Conservation (phyloP, 2,113 vertebrate species). For the Calypte anna region DNA sequence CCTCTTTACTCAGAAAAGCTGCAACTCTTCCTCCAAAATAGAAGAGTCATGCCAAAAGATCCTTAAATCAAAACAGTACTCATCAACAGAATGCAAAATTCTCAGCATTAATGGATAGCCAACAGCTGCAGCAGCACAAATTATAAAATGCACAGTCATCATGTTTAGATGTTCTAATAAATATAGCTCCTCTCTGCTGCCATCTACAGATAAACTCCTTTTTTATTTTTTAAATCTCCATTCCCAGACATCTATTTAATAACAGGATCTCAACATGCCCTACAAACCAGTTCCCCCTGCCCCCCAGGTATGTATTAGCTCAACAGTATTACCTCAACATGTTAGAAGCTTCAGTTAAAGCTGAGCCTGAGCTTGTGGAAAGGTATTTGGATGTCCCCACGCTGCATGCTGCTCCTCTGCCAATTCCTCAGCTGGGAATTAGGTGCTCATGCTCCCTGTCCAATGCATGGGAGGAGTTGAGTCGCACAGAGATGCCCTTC, state of each 20-base stretch:
- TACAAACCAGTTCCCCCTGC: neutral
- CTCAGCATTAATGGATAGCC: neutral
- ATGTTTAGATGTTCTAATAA: neutral
- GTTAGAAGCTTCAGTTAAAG: neutral
- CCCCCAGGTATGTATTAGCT: neutral
- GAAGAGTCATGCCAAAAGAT: neutral
- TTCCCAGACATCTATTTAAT: neutral
- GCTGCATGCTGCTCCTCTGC: neutral
- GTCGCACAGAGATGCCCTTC: accelerated
- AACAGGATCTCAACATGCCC: neutral
- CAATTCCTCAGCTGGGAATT: neutral
- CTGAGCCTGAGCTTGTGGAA: neutral
- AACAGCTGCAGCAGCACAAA: neutral
- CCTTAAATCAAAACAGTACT: neutral
- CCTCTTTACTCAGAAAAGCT: neutral
- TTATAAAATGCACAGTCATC: neutral
- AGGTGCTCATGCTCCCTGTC: neutral
- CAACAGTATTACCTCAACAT: neutral
- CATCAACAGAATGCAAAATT: neutral
- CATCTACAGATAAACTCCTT: conserved; percentile 19
- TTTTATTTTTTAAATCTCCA: neutral
- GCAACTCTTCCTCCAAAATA: neutral
- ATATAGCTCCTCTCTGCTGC: conserved; percentile 5
- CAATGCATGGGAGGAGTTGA: neutral
- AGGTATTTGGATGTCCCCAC: neutral